Percentiles rank a stretch among this genome's conserved stretches.
Evolutionary conservation across 30 jellyfish, hydroid and myxozoan genomes (phyloP).

Genomic region (Rhopilema esculentum): DNA sequence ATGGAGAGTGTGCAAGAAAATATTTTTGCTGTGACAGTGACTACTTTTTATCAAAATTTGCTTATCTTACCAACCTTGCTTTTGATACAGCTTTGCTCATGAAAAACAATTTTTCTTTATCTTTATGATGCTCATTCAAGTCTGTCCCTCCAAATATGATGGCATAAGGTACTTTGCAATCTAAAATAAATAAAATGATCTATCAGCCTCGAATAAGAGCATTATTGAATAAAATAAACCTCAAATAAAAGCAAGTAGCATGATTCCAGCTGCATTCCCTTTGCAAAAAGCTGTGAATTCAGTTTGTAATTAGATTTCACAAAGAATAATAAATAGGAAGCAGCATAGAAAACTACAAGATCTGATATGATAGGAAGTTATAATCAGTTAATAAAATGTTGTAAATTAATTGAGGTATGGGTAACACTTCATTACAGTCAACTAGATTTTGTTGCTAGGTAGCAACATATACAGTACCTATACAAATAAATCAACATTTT

Average conservation of each 20-base stretch:
- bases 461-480: too few species aligned
- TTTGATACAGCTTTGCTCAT: constrained; percentile 62
- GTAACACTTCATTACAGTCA: too few species aligned
- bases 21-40: neutral
- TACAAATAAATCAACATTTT: neutral
- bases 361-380: too few species aligned
- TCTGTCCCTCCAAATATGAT: constrained; percentile 98
- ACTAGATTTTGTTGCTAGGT: too few species aligned
- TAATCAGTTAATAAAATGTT: too few species aligned
- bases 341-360: neutral
- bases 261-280: too few species aligned
- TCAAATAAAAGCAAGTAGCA: too few species aligned
- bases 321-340: neutral
- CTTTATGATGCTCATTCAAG: constrained; percentile 51
- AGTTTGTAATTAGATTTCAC: neutral
- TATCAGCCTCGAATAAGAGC: neutral
- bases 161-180: constrained; percentile 66
- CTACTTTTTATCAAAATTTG: neutral
- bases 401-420: too few species aligned
- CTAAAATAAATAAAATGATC: constrained; percentile 15
- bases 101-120: constrained; percentile 7
- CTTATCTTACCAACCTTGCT: constrained; percentile 55
- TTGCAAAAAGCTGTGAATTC: too few species aligned
- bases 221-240: too few species aligned
- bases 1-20: neutral